A percentile compares a stretch with the other conserved stretches of the same genome.
These are phyloP conservation scores for Ochropleura plecta DNA, from an alignment of 2,888 invertebrate genomes.

Conservation along the genomic window DNA sequence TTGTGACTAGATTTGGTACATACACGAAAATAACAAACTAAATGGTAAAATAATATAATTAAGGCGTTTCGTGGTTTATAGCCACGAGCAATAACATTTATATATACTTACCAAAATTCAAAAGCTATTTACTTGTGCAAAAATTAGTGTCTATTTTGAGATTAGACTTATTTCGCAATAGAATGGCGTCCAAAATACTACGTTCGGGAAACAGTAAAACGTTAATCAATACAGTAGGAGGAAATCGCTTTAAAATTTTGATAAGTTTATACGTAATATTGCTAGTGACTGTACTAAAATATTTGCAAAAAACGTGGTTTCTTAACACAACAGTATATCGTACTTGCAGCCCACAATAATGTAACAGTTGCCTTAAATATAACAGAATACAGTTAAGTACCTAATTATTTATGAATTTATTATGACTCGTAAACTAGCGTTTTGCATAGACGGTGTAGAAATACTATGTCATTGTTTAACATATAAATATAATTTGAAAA, in stretches of 20 bases:
- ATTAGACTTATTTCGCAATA: too few relatives aligned
- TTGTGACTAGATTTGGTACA: neutral
- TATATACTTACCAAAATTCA: too few relatives aligned
- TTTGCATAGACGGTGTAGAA: conserved; percentile 64
- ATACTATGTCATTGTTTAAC: conserved; percentile 62
- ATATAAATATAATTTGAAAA: conserved; percentile 51
- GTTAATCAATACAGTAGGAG: too few relatives aligned
- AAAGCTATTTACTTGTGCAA: too few relatives aligned
- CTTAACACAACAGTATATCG: conserved; percentile 30
- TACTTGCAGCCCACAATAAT: conserved; percentile 30
- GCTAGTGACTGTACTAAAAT: too few relatives aligned
- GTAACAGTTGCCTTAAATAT: conserved; percentile 55
- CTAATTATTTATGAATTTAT: conserved; percentile 62
- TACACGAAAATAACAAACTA: neutral
- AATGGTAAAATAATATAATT: neutral
- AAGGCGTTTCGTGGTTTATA: neutral
- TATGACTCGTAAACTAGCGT: conserved; percentile 57
- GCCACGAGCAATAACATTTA: too few relatives aligned
- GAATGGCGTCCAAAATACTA: too few relatives aligned
- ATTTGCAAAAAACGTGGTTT: neutral
- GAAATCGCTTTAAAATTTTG: too few relatives aligned
- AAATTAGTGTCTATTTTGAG: too few relatives aligned
- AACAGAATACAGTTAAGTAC: conserved; percentile 60
- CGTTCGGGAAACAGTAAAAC: too few relatives aligned
- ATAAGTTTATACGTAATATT: too few relatives aligned